Evolutionary conservation across 2,888 invertebrate genomes (phyloP).

Genomic region (Conchocele bisecta): DNA sequence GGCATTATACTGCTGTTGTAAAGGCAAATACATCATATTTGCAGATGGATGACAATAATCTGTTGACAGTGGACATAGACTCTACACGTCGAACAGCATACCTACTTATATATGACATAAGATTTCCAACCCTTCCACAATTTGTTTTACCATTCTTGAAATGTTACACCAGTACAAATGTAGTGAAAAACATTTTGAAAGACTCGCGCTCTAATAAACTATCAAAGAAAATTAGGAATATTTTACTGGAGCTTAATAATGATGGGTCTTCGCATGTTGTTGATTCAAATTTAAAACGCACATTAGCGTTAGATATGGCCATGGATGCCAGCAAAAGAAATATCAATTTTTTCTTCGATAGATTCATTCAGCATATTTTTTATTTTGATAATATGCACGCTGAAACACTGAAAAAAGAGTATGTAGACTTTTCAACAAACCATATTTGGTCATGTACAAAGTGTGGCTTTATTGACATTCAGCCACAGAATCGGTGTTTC

Average conservation of each 20-base stretch:
- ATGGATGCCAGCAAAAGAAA: neutral
- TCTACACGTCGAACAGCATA: neutral
- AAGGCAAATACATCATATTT: neutral
- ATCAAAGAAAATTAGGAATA: neutral
- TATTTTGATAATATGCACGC: neutral
- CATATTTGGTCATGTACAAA: constrained; percentile 1
- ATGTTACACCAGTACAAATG: neutral
- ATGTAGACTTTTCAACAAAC: neutral
- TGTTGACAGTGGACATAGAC: neutral
- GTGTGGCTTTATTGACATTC: constrained; percentile 9
- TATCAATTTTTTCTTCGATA: neutral
- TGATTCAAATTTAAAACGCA: neutral
- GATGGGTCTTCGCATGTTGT: neutral
- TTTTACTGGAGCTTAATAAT: neutral
- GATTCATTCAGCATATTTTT: neutral
- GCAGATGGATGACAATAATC: neutral
- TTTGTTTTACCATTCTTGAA: neutral
- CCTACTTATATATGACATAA: neutral
- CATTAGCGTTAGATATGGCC: neutral
- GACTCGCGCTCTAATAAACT: too few species aligned
- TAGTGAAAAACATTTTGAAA: neutral
- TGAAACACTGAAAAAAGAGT: neutral
- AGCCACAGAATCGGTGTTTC: neutral
- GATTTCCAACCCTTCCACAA: neutral
- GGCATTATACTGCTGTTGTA: constrained; percentile 12